Evolutionary conservation across 2,113 vertebrate genomes (phyloP).

Genomic region (Lamprotornis superbus): DNA sequence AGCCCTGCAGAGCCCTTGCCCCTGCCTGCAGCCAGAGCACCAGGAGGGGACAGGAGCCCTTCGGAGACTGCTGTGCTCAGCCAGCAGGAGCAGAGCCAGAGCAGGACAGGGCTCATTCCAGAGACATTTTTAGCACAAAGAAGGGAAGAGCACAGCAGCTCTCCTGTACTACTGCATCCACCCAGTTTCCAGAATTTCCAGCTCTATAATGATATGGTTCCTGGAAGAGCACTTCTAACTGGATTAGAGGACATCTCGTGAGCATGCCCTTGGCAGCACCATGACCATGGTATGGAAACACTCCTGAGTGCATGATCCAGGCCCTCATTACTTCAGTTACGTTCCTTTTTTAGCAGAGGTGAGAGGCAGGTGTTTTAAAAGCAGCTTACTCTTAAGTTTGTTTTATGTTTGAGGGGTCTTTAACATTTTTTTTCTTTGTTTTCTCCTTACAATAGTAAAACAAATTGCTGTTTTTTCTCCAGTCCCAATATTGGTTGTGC

Average conservation of each 20-base stretch:
- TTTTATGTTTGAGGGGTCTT: not conserved
- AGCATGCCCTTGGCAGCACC: not conserved
- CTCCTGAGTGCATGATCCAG: not conserved
- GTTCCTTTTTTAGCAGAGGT: not conserved
- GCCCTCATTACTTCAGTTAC: not conserved
- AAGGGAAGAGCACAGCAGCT: not conserved
- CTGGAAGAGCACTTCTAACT: slow-evolving; percentile 27
- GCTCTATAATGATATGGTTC: not conserved
- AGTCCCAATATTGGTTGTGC: not conserved
- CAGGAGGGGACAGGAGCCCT: not conserved
- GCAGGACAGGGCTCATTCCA: not conserved
- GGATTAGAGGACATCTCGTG: not conserved
- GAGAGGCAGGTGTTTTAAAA: not conserved
- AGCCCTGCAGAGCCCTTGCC: not conserved
- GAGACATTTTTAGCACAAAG: not conserved
- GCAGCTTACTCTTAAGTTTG: not conserved
- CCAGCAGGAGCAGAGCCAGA: not conserved
- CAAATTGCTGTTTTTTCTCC: not conserved
- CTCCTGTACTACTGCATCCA: not conserved
- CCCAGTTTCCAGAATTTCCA: not conserved
- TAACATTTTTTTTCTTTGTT: not conserved
- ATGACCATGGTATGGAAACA: not conserved
- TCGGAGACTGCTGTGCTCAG: rapidly evolving
- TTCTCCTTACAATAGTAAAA: not conserved
- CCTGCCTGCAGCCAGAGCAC: not conserved